These are phyloP conservation scores for Lithosia quadra DNA, from an alignment of 2,888 invertebrate species.

Conservation along the genomic window DNA sequence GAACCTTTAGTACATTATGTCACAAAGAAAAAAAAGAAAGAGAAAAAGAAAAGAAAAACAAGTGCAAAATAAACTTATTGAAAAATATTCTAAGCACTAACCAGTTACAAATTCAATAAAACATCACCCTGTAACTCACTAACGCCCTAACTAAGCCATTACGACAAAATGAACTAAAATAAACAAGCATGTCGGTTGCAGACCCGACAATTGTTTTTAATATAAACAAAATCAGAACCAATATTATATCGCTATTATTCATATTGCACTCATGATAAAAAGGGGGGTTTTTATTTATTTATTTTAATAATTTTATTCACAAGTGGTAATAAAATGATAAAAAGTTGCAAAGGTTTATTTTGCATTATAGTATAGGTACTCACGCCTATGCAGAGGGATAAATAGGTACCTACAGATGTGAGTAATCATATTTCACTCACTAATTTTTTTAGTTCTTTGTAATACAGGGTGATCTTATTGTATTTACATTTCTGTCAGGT, in stretches of 20 bases:
- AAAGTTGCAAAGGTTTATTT: neutral
- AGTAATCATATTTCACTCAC: no score
- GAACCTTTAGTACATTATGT: no score
- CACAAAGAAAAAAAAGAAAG: no score
- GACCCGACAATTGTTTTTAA: slow-evolving; percentile 73
- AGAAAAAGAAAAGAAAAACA: no score
- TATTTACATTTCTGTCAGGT: no score
- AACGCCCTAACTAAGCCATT: slow-evolving; percentile 62
- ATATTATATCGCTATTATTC: slow-evolving; percentile 49
- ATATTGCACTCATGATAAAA: slow-evolving; percentile 17
- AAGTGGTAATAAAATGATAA: neutral
- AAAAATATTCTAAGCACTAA: neutral
- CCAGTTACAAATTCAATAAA: neutral
- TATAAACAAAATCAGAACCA: slow-evolving; percentile 76
- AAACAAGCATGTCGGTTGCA: slow-evolving; percentile 81
- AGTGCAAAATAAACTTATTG: neutral
- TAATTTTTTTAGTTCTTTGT: no score
- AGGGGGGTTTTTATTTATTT: neutral
- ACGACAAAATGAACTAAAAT: slow-evolving; percentile 80
- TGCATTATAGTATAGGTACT: neutral
- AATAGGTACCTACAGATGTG: neutral
- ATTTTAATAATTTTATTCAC: neutral
- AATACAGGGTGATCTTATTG: no score
- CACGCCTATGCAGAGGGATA: neutral
- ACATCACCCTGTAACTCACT: slow-evolving; percentile 56